Evolutionary conservation across 1,140 invertebrate genomes (phyloP).

Genomic region (Pectinophora gossypiella): DNA sequence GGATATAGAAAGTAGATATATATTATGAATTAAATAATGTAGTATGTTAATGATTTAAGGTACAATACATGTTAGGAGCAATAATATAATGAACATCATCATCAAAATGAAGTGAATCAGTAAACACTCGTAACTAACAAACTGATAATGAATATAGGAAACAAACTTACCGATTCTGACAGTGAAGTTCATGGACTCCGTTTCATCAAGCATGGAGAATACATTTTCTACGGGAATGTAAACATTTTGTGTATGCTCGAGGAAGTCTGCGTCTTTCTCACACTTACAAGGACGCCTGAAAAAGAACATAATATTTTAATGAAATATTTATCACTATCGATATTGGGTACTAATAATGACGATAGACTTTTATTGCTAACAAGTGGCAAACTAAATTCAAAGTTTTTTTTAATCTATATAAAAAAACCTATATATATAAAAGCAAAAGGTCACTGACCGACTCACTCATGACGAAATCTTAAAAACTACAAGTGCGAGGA

Average conservation of each 20-base stretch:
- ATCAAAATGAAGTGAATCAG: not conserved
- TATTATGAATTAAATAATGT: no score
- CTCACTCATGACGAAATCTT: no score
- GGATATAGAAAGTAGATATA: no score
- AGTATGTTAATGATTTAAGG: no score
- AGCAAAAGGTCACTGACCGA: no score
- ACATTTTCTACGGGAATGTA: slow-evolving; percentile 74
- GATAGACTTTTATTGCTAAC: no score
- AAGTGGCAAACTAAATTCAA: no score
- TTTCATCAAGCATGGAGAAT: slow-evolving; percentile 70
- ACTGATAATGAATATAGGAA: not conserved
- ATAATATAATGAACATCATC: no score
- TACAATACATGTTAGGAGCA: no score
- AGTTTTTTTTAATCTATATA: no score
- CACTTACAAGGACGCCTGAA: slow-evolving; percentile 65
- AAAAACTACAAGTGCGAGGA: no score
- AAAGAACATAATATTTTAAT: slow-evolving; percentile 15
- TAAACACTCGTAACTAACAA: not conserved
- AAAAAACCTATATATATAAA: no score
- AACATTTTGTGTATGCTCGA: slow-evolving; percentile 70
- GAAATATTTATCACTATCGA: not conserved
- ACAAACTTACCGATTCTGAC: slow-evolving; percentile 63
- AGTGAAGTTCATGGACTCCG: slow-evolving; percentile 58
- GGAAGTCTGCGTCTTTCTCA: slow-evolving; percentile 68
- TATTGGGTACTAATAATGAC: not conserved